Percentiles rank a stretch among this genome's conserved stretches.
Conservation (phyloP, 2,113 vertebrate species). For the Collichthys lucidus region DNA sequence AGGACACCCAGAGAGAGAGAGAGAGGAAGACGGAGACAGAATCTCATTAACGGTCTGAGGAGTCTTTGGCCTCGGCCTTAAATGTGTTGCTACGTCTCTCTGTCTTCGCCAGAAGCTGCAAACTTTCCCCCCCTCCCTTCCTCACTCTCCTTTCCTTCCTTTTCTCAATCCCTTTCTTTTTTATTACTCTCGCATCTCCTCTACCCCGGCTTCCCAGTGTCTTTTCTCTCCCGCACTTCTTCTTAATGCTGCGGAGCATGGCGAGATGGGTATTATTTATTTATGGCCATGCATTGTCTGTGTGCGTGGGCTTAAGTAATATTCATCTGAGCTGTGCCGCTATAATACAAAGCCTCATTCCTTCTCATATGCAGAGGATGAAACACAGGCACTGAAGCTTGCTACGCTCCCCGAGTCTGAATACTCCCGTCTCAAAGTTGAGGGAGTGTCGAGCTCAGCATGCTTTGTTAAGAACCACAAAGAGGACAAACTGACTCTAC, state of each 20-base stretch:
- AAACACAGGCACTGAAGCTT: slow-evolving; percentile 61
- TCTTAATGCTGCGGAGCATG: slow-evolving; percentile 56
- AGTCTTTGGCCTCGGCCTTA: slow-evolving; percentile 70
- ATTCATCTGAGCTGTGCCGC: slow-evolving; percentile 71
- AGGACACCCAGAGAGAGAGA: slow-evolving; percentile 12
- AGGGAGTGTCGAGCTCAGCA: slow-evolving; percentile 14
- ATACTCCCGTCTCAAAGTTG: slow-evolving; percentile 34
- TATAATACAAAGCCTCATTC: slow-evolving; percentile 73
- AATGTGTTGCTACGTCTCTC: slow-evolving; percentile 67
- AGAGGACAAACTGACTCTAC: slow-evolving; percentile 38
- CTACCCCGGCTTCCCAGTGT: slow-evolving; percentile 47
- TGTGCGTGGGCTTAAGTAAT: slow-evolving; percentile 78
- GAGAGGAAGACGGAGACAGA: slow-evolving; percentile 37
- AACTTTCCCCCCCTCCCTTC: slow-evolving; percentile 13
- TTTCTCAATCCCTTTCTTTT: not conserved
- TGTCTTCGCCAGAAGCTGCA: slow-evolving; percentile 58
- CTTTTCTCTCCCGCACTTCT: slow-evolving; percentile 57
- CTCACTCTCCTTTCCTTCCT: not conserved
- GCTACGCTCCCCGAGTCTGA: slow-evolving; percentile 54
- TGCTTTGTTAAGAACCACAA: slow-evolving; percentile 58
- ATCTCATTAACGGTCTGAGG: slow-evolving; percentile 76
- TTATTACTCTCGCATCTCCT: slow-evolving; percentile 40
- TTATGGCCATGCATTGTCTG: slow-evolving; percentile 75
- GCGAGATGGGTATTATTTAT: slow-evolving; percentile 75
- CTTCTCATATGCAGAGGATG: slow-evolving; percentile 67